phyloP scores from a whole-genome alignment of 2,797 vertebrate species.

The Pangasius djambal region DNA sequence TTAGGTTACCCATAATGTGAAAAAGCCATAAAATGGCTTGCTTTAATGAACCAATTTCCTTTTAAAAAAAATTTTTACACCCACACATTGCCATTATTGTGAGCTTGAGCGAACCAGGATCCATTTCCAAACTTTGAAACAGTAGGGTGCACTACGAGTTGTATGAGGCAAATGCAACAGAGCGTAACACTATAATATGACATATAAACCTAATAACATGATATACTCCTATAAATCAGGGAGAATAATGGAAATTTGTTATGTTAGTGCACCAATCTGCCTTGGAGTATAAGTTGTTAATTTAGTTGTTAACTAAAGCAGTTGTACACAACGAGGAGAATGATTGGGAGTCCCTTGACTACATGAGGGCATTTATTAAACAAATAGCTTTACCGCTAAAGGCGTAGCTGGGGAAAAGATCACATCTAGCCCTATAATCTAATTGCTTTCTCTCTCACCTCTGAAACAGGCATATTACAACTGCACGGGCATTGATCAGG shows the following conservation, averaged over 20 bases:
- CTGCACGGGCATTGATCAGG: constrained; percentile 53
- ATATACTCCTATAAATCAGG: constrained; percentile 35
- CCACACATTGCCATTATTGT: neutral
- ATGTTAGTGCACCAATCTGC: neutral
- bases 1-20: constrained; percentile 9
- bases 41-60: constrained; percentile 18
- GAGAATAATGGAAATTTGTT: constrained; percentile 39
- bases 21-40: neutral
- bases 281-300: constrained; percentile 34
- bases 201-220: constrained; percentile 9
- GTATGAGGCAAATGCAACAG: neutral
- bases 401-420: constrained; percentile 32
- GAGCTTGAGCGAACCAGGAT: constrained; percentile 2
- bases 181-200: neutral
- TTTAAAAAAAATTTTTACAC: neutral
- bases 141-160: neutral
- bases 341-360: constrained; percentile 38
- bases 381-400: constrained; percentile 38
- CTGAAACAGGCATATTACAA: constrained; percentile 39
- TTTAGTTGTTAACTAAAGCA: constrained; percentile 46
- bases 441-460: constrained; percentile 51
- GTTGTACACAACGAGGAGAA: constrained; percentile 32
- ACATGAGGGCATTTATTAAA: constrained; percentile 56
- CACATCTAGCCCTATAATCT: constrained; percentile 49
- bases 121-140: neutral